These are phyloP conservation scores for Seira musarum DNA, from an alignment of 2,888 invertebrate species.

Conservation along the genomic window DNA sequence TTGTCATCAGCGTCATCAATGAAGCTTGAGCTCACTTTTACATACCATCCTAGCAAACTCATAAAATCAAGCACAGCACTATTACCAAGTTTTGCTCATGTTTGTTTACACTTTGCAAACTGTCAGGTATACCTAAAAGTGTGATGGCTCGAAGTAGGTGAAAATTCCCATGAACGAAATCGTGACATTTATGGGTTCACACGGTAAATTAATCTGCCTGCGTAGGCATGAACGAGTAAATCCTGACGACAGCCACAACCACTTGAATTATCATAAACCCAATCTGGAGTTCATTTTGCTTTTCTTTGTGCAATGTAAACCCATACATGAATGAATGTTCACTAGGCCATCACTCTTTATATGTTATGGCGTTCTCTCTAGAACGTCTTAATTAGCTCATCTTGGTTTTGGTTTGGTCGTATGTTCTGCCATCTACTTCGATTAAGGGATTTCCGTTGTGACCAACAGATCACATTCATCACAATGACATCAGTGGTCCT, in stretches of 20 bases:
- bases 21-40: neutral
- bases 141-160: neutral
- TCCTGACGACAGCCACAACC: neutral
- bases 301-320: too few species aligned
- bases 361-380: too few species aligned
- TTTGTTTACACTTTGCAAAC: neutral
- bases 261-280: neutral
- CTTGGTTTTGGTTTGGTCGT: neutral
- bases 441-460: conserved; percentile 42
- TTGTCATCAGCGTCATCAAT: conserved; percentile 3
- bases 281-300: neutral
- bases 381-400: conserved; percentile 48
- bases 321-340: too few species aligned
- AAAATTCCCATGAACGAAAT: conserved; percentile 40
- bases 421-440: conserved; percentile 27
- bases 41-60: neutral
- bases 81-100: neutral
- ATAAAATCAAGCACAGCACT: neutral
- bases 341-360: too few species aligned
- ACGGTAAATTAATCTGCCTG: neutral
- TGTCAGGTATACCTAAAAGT: neutral
- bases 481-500: conserved; percentile 26
- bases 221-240: neutral
- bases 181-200: conserved; percentile 21
- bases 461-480: conserved; percentile 43